Conservation (phyloP, 2,888 invertebrate species). For the Phyto melanocephala region DNA sequence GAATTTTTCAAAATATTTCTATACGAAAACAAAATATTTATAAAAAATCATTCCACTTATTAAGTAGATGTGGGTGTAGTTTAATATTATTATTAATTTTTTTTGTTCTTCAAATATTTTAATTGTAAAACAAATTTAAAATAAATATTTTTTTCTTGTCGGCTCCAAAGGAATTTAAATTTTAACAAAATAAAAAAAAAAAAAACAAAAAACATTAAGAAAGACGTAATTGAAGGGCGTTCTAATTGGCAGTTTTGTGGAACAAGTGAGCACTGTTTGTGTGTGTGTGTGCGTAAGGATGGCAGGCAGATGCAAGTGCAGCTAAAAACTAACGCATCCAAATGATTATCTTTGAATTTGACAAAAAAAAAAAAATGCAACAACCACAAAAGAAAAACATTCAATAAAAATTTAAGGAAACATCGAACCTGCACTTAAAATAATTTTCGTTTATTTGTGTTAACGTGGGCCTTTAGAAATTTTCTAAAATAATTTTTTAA, state of each 20-base stretch:
- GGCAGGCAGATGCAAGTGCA: constrained; percentile 63
- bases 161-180: background rate
- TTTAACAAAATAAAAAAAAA: background rate
- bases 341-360: constrained; percentile 58
- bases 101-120: constrained; percentile 20
- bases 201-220: background rate
- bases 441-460: constrained; percentile 39
- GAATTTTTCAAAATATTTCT: constrained; percentile 32
- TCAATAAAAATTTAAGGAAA: constrained; percentile 15
- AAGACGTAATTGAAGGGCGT: constrained; percentile 58
- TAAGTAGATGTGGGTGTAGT: constrained; percentile 44
- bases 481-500: constrained; percentile 52
- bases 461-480: constrained; percentile 31
- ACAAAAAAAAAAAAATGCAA: constrained; percentile 39
- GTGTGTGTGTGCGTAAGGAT: background rate
- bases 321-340: constrained; percentile 55
- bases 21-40: background rate
- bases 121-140: background rate
- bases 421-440: constrained; percentile 51
- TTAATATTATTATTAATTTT: background rate
- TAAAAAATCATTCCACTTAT: constrained; percentile 23
- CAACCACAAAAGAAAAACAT: background rate
- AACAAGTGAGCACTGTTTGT: background rate
- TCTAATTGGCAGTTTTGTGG: constrained; percentile 60
- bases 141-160: background rate